Base-by-base conservation (phyloP, 2,113 vertebrate genomes). In the Poeciliopsis turrubarensis region DNA sequence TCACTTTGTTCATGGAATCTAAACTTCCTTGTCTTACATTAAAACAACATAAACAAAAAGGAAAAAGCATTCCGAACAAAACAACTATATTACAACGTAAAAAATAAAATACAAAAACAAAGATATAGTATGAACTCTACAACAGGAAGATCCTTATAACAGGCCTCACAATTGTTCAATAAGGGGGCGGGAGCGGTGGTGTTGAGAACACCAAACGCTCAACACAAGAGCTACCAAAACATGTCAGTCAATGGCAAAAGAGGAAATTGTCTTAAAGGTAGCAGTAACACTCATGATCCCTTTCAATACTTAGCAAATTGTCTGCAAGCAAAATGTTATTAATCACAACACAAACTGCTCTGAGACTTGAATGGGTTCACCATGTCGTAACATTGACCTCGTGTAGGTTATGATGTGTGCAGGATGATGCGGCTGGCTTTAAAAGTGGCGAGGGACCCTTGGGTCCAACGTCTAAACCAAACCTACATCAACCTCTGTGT, bases 1-100 rank as follows among this genome's bases (percentile, higher is more conserved):
- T 87, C 79, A 89, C 79, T 93, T 94, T 93, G 92, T 94, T 95
- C 90, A 87, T 93, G 89, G 86, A 90, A 92, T 91, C 89, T 89
- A 86, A 91, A 73, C 73, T 80, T 81, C 76, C 63, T 79, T 62
- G 66, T 80, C 81, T 91, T 91, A 91, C 86, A 90, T 88, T 89
- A 77, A 71, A 89, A 88, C 77, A 88, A 91, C 86, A 81, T 90
- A 86, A 92, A 92, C 74, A 86, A 85, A 90, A 78, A 14, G 82
- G 19, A 90, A 84, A 83, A 71, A 84, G 75, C 77, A 88, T 86
- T 88, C 80, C 86, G 87, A 84, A 90, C 80, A 90, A 79, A 90
- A 90, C 78, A 87, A 73, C 85, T 92, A 93, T 90, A 65, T 90
- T 92, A 92, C 90, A 93, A 84, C 82, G 84, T 91, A 87, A 91